Conservation (phyloP, 37 sponge, comb jelly and placozoan genomes). For the Oopsacas minuta region DNA sequence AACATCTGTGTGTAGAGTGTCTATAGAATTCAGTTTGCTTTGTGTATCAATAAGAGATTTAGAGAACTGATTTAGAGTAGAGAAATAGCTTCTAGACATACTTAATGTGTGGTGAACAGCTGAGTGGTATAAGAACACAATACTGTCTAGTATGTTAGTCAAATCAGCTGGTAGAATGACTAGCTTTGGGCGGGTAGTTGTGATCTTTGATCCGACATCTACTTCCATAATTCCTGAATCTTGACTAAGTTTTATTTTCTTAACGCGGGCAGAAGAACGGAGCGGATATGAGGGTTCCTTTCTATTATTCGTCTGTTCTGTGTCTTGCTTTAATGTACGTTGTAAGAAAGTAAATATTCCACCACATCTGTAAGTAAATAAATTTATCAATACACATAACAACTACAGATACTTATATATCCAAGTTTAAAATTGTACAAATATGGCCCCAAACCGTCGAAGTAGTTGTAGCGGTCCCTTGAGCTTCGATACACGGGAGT, state of each 20-base stretch:
- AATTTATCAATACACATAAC: not conserved
- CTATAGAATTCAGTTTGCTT: not conserved
- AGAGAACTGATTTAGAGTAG: slow-evolving; percentile 26
- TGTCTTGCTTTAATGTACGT: not conserved
- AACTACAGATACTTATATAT: too few relatives aligned
- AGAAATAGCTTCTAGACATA: slow-evolving; percentile 7
- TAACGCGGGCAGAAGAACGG: not conserved
- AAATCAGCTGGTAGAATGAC: not conserved
- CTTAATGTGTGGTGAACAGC: not conserved
- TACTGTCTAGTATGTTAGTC: not conserved
- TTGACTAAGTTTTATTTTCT: slow-evolving; percentile 12
- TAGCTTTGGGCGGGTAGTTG: not conserved
- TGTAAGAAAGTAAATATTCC: not conserved
- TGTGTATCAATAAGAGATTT: not conserved
- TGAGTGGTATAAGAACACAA: not conserved
- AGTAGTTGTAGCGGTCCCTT: too few relatives aligned
- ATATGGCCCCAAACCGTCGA: too few relatives aligned
- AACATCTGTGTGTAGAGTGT: not conserved
- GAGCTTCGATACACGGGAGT: too few relatives aligned
- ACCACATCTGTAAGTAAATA: slow-evolving; percentile 6
- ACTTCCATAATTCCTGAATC: not conserved
- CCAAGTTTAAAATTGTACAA: too few relatives aligned
- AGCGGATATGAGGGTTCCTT: slow-evolving; percentile 8
- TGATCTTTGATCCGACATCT: not conserved
- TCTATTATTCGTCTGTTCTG: not conserved